Base-by-base conservation (phyloP, 2,797 vertebrate species). In the Hydrocynus forskahlii region DNA sequence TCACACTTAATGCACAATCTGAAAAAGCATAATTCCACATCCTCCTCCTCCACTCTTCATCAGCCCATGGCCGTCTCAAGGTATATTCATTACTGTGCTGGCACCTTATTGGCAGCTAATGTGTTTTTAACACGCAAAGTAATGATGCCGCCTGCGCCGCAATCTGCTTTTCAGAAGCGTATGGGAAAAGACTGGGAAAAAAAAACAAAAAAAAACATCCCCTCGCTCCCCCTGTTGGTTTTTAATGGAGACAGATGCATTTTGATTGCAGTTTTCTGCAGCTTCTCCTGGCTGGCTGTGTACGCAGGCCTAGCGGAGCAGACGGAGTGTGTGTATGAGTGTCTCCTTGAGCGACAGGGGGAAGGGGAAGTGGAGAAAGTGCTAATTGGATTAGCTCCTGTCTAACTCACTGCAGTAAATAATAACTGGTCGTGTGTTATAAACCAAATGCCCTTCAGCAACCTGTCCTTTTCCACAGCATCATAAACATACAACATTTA, bases 221-320 rank as follows among this genome's bases (percentile, higher is more conserved):
- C 57, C 59, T 19, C 86, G 76, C 70, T 67, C 78, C 78, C 82
- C 67, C 83, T 57, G 62, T 81, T 82, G 84, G 85, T 80, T 83
- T 87, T 88, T 88, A 88, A 92, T 92, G 80, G 90, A 88, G 84
- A 91, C 83, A 89, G 86, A 89, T 91, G 86, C 72, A 73, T 86
- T 66, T 72, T 83, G 81, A 84, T 87, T 88, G 86, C 79, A 82
- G 57, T 72, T 80, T 80, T 85, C 48, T 64, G 35, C 55, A 79
- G 78, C 64, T 81, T 69, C 45, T 88, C 84, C 78, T 88, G 88
- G 55, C 80, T 80, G 16, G 87, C 83, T 78, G 76, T 84, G 85
- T 86, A 71, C 80, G 70, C 81, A 74, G 70, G 81, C 62, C 84
- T 48, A 88, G 67, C 79, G 48, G 59, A 38, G 66, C 17, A 57